phyloP scores from a whole-genome alignment of 2,797 vertebrate genomes.

The Rhynchonycteris naso region DNA sequence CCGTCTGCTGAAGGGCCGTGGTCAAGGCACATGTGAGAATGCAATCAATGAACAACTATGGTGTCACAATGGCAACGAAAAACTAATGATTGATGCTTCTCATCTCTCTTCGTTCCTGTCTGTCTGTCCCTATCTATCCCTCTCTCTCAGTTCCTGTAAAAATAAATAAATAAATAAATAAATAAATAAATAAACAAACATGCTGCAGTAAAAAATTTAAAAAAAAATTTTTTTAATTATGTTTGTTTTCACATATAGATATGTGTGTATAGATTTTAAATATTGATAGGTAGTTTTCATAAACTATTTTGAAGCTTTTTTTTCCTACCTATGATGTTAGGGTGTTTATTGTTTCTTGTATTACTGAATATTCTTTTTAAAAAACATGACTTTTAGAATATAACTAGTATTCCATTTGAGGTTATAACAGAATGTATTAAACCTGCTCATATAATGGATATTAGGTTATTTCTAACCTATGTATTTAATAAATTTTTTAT shows the following conservation, averaged over 20 bases:
- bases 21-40: no score
- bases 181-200: no score
- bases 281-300: neutral
- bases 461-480: neutral
- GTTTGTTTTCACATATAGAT: neutral
- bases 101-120: no score
- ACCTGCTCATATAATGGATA: neutral
- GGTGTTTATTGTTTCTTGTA: neutral
- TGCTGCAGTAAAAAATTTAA: no score
- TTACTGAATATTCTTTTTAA: neutral
- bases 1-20: no score
- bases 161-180: no score
- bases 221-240: no score
- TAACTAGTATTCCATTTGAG: neutral
- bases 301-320: constrained; percentile 15
- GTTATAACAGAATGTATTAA: neutral
- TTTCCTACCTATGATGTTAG: neutral
- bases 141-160: no score
- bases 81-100: no score
- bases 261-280: neutral
- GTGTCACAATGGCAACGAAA: no score
- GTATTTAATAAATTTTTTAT: constrained; percentile 42
- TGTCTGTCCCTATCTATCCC: no score
- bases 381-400: constrained; percentile 20
- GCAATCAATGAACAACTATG: no score